Conservation (phyloP, 2,888 invertebrate species). For the Stenchaetothrips biformis region DNA sequence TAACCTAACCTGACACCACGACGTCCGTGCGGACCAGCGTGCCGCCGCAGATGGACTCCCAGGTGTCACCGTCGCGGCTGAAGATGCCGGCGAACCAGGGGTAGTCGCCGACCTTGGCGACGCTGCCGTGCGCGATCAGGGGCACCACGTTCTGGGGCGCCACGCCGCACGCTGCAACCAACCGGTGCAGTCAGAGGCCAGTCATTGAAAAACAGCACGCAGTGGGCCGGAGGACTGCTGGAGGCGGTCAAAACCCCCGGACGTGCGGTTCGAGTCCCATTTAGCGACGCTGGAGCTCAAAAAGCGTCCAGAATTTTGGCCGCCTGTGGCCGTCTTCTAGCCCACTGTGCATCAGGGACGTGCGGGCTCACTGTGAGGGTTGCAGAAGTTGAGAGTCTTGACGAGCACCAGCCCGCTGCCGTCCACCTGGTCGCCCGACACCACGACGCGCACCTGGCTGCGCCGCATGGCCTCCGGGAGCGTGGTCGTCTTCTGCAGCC, state of each 20-base stretch:
- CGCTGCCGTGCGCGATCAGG: slow-evolving; percentile 38
- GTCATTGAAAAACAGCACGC: not conserved
- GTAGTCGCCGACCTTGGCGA: slow-evolving; percentile 39
- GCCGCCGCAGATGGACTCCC: slow-evolving; percentile 40
- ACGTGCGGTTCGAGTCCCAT: no score
- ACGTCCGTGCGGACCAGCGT: slow-evolving; percentile 39
- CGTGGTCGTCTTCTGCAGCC: not conserved
- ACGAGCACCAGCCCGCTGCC: slow-evolving; percentile 8
- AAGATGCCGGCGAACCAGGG: slow-evolving; percentile 42
- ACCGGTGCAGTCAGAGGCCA: not conserved
- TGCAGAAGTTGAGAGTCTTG: not conserved
- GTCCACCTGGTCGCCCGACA: not conserved
- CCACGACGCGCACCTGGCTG: not conserved
- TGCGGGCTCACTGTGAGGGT: not conserved
- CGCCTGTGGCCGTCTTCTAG: no score
- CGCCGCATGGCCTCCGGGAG: not conserved
- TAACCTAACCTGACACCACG: slow-evolving; percentile 37
- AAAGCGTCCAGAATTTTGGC: no score
- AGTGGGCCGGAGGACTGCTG: not conserved
- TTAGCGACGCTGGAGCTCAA: no score
- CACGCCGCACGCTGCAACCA: not conserved
- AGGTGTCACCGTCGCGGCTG: not conserved
- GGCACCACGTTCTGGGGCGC: slow-evolving; percentile 14
- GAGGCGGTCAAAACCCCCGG: no score
- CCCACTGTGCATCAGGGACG: no score